phyloP scores from a whole-genome alignment of 1,140 invertebrate genomes.

The Ips typographus region DNA sequence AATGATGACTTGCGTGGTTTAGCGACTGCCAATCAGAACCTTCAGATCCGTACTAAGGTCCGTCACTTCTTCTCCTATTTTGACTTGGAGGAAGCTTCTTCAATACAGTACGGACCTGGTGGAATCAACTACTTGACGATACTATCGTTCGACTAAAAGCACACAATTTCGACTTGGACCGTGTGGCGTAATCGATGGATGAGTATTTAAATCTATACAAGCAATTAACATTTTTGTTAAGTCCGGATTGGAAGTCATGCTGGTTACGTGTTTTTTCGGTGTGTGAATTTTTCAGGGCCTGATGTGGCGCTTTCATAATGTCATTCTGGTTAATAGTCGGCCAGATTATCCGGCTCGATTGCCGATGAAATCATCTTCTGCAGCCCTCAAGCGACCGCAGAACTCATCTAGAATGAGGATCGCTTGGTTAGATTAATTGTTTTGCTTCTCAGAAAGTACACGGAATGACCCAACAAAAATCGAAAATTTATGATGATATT shows the following conservation, averaged over 20 bases:
- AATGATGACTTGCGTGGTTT: slow-evolving; percentile 36
- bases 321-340: neutral
- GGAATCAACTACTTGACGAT: slow-evolving; percentile 14
- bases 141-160: slow-evolving; percentile 37
- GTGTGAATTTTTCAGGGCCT: slow-evolving; percentile 9
- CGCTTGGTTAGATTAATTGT: too few species aligned
- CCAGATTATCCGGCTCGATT: too few species aligned
- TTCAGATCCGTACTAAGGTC: neutral
- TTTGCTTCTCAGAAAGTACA: too few species aligned
- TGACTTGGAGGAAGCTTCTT: too few species aligned
- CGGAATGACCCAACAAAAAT: too few species aligned
- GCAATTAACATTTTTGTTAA: slow-evolving; percentile 49
- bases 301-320: neutral
- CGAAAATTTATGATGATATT: too few species aligned
- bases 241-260: slow-evolving; percentile 40
- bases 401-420: too few species aligned
- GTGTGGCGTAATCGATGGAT: slow-evolving; percentile 42
- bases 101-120: neutral
- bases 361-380: too few species aligned
- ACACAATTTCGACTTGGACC: slow-evolving; percentile 35
- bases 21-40: slow-evolving; percentile 16
- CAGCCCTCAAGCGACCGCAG: too few species aligned
- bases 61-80: too few species aligned
- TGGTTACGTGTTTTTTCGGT: slow-evolving; percentile 28
- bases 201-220: slow-evolving; percentile 48